Conservation (phyloP, 2,797 vertebrate species). For the Aulostomus chinensis region DNA sequence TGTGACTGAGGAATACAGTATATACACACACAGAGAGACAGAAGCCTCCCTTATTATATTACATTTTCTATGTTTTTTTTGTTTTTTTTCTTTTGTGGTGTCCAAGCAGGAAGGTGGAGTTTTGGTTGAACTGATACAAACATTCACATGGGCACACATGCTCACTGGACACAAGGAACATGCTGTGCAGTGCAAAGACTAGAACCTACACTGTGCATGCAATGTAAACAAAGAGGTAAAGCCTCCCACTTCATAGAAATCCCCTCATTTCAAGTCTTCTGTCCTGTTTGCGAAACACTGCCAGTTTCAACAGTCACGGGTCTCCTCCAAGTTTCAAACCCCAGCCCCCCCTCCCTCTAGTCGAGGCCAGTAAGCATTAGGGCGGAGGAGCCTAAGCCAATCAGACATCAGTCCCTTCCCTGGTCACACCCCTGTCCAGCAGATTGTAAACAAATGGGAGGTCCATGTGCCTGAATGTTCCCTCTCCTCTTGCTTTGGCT, state of each 20-base stretch:
- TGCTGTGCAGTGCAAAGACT: conserved; percentile 24
- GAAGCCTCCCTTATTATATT: neutral
- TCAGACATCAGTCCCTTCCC: conserved; percentile 3
- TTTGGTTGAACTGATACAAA: conserved; percentile 4
- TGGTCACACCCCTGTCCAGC: conserved; percentile 31
- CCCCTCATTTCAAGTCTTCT: conserved; percentile 30
- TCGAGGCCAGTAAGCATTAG: conserved; percentile 30
- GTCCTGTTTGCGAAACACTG: conserved; percentile 17
- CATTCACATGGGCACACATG: conserved; percentile 24
- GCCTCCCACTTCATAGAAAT: conserved; percentile 45
- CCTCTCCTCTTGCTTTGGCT: conserved; percentile 15
- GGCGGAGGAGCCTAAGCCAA: conserved; percentile 42
- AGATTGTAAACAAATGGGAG: conserved; percentile 66
- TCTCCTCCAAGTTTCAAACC: conserved; percentile 40
- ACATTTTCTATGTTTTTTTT: neutral
- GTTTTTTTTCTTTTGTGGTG: neutral
- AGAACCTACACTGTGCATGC: conserved; percentile 8
- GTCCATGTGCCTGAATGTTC: conserved; percentile 71
- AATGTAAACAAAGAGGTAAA: conserved; percentile 39
- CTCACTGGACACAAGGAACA: conserved; percentile 4
- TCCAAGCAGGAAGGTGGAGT: neutral
- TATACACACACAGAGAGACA: too few species aligned
- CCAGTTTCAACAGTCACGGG: conserved; percentile 30
- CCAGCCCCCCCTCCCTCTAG: neutral
- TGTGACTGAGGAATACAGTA: neutral